Evolutionary conservation across 1,140 invertebrate genomes (phyloP), one percentile per base, ranked within the genome.

Genomic region (Ruditapes philippinarum): DNA sequence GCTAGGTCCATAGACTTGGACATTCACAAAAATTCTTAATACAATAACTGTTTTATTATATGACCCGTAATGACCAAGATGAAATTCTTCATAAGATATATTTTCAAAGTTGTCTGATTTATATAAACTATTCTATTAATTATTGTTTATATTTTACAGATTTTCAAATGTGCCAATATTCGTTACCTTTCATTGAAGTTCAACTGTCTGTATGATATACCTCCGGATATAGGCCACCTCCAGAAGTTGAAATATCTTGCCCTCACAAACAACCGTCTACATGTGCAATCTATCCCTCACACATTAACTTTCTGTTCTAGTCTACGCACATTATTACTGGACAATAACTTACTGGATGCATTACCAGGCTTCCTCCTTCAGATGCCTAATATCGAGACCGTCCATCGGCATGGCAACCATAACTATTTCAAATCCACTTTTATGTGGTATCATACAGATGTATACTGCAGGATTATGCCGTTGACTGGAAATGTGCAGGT

Each of bases 351-450:
- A 12, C 92, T 96, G 11, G 96, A 96, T 94, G 96, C 96, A 25
- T 90, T 96, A 25, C 96, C 96, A 40, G 96, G 96, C 11, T 96
- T 96, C 88, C 90, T 96, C 25, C 91, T 96, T 17, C 88, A 94
- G 38, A 96, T 96, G 95, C 90, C 94, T 12, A 94, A 94, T 74
- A 92, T 96, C 17, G 91, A 95, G 70, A 96, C 95, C 28, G 96
- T 96, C 17, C 96, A 96, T 95, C 95, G 96, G 28, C 96, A 96
- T 95, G 96, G 96, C 36, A 96, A 96, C 91, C 96, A 96, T 92
- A 96, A 96, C 90, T 96, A 96, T 90, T 96, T 96, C 90, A 96
- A 96, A 89, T 95, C 96, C 19, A 96, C 96, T 9, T 96, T 96
- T 88, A 96, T 96, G 96, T 96, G 96, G 96, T 96, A 96, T 89